Base-by-base conservation (phyloP, 2,888 invertebrate genomes). In the Empis livida region DNA sequence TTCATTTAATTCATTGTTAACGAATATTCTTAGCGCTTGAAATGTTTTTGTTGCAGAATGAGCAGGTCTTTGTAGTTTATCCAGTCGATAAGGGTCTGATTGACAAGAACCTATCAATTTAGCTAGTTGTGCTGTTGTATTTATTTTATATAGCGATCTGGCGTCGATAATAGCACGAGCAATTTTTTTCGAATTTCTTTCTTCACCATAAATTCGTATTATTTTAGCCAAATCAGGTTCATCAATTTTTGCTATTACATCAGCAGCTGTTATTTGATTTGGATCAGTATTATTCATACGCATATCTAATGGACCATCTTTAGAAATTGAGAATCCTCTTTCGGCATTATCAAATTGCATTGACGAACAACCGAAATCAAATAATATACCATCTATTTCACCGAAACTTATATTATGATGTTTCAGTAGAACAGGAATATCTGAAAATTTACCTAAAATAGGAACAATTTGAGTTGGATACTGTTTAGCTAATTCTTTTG, bases 1-100 rank as follows among this genome's bases (percentile, higher is more conserved):
- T 73, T 96, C 94, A 65, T 96, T 96, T 1, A 96, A 70, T 71
- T 96, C 96, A 65, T 96, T 89, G 63, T 96, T 96, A 0, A 96
- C 89, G 68, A 96, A 94, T 59, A 96, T 95, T 50, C 96, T 75
- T 51, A 96, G 66, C 0, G 95, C 95, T 73, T 93, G 79, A 70
- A 96, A 96, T 0, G 90, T 82, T 73, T 91, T 93, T 1, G 93
- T 94, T 0, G 94, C 95, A 50, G 78, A 77, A 59, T 94, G 92
- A 3, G 83, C 71, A 3, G 76, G 78, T 51, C 90, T 73, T 48
- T 83, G 79, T 10, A 93, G 60, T 65, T 82, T 84, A 62, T 94
- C 92, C 16, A 75, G 59, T 43, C 80, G 68, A 38, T 72, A 56
- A 43, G 75, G 72, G 55, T 78, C 71, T 10, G 67, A 73, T n/a